Evolutionary conservation across 2,888 invertebrate genomes (phyloP), one percentile per base, ranked within the genome.

Genomic region (Tromatobia lineatoria): DNA sequence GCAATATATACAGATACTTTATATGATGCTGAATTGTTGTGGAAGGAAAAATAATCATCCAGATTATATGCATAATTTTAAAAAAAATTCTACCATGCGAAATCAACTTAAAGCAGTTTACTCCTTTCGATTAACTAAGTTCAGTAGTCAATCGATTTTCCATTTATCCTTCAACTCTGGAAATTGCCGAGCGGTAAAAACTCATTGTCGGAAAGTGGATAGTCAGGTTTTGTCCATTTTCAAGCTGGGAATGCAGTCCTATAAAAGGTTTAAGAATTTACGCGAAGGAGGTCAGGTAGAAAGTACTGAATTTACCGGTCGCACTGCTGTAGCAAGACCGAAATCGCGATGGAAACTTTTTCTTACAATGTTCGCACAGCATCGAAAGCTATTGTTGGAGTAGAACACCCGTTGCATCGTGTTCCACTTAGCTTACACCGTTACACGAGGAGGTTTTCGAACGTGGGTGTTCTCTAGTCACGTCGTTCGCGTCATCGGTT

Each of bases 351-450:
- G 23, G 4, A 54, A 54, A 54, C 11, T 54, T 54, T 18, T 38
- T n/a, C n/a, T 18, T 18, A 0, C 1, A 2, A 2, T 23, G 13
- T 23, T 23, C 20, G 54, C 23, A 13, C 69, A 61, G 54, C 38
- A 42, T 54, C 25, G n/a, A 23, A 6, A 15, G n/a, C 29, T 57
- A 70, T 64, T 42, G 61, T 70, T 74, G 38, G 74, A 74, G 74
- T 79, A 34, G 82, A 70, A 83, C 79, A 69, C 54, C 11, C 69
- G 61, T 59, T 67, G 69, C 82, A 70, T 70, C 79, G 79, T 38
- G 82, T 83, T 79, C 74, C 42, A 79, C 82, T 69, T 74, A 29
- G 25, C 42, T 71, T 18, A 61, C 50, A 69, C 54, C 47, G 67
- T 75, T 66, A 57, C 23, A 25, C 57, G 57, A 15, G 25, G 15